These are phyloP conservation scores for Pachyramphus minor DNA, from an alignment of 2,113 vertebrate genomes.

Conservation along the genomic window DNA sequence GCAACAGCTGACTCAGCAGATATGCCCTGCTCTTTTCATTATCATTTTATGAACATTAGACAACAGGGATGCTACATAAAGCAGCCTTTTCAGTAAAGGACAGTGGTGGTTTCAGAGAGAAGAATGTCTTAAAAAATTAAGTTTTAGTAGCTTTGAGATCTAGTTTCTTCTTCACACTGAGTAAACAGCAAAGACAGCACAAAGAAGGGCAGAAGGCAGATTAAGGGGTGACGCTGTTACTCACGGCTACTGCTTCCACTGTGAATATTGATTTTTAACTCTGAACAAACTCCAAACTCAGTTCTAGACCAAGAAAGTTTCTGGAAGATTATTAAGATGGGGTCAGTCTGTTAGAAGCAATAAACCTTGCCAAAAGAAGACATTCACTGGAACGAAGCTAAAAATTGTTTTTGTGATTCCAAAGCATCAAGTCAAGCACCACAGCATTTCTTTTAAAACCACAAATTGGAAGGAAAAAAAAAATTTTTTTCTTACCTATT, in stretches of 20 bases:
- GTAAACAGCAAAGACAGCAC: neutral
- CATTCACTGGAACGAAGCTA: neutral
- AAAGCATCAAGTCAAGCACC: neutral
- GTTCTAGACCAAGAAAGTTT: neutral
- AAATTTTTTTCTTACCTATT: neutral
- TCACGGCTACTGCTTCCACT: neutral
- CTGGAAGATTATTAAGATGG: neutral
- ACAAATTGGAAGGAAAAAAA: neutral
- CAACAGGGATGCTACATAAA: neutral
- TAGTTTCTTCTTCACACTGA: neutral
- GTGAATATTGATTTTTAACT: neutral
- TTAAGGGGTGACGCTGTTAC: neutral
- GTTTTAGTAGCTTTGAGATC: neutral
- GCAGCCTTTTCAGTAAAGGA: neutral
- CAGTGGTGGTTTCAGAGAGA: neutral
- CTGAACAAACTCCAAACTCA: neutral
- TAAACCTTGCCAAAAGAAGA: neutral
- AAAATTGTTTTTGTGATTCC: neutral
- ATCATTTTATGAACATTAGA: neutral
- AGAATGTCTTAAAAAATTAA: neutral
- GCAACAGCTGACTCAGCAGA: slow-evolving; percentile 37
- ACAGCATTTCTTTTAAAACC: neutral
- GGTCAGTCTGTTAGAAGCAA: neutral
- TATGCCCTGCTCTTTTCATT: neutral
- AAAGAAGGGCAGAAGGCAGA: neutral